phyloP scores from a whole-genome alignment of 2,888 invertebrate species.

The Andrena trimmerana region DNA sequence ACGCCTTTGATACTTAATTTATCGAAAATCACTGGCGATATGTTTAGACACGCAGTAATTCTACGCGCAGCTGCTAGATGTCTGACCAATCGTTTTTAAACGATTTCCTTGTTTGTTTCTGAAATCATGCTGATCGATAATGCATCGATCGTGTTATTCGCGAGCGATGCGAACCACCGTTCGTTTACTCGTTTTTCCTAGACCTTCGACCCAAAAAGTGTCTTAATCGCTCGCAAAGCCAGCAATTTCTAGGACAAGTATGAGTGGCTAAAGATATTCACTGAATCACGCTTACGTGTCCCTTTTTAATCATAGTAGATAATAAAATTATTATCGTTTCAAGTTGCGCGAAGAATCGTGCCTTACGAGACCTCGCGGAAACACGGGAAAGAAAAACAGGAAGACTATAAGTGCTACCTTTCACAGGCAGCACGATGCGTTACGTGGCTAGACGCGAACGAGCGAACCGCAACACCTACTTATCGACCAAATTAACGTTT shows the following conservation, averaged over 20 bases:
- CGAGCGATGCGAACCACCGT: too few relatives aligned
- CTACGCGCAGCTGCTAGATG: constrained; percentile 40
- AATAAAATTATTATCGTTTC: background rate
- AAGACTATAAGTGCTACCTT: constrained; percentile 47
- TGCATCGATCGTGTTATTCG: background rate
- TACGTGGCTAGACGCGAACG: constrained; percentile 20
- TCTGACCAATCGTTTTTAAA: constrained; percentile 35
- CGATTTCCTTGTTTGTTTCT: background rate
- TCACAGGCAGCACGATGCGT: constrained; percentile 23
- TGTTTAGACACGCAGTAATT: constrained; percentile 25
- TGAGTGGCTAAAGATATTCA: constrained; percentile 18
- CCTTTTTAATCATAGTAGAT: background rate
- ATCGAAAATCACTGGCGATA: constrained; percentile 11
- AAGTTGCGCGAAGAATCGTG: background rate
- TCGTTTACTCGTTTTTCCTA: background rate
- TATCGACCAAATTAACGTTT: constrained; percentile 59
- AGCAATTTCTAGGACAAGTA: background rate
- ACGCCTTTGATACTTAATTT: constrained; percentile 6
- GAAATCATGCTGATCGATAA: background rate
- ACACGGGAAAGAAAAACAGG: constrained; percentile 45
- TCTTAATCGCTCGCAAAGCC: background rate
- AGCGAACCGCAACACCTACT: constrained; percentile 4
- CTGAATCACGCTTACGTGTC: constrained; percentile 30
- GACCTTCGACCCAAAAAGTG: background rate
- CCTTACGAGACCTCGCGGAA: background rate